Base-by-base conservation (phyloP, 2,888 invertebrate species). In the Tetanocera ferruginea region DNA sequence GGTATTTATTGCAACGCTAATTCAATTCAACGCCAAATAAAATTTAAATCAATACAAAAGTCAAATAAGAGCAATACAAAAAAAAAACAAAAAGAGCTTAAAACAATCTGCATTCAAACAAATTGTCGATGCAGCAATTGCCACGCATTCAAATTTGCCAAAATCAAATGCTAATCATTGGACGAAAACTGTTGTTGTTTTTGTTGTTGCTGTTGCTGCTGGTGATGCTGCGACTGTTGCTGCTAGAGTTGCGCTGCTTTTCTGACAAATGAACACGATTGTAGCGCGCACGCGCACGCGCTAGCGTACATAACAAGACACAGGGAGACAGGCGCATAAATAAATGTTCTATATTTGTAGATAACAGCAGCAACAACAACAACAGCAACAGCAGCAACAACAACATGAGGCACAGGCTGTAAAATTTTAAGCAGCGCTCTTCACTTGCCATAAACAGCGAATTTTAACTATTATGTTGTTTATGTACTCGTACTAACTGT, bases 271-370 rank as follows among this genome's bases (percentile, higher is more conserved):
- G 78, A 52, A 67, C 52, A 64, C 77, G 52, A 62, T 69, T 60
- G 62, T 70, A 60, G 28, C 25, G 70, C 66, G 60, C 62, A 64
- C 34, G 43, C 31, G 76, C 76, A 23, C 14, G 31, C 28, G 62
- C 73, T 34, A 52, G 80, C 81, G 81, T 83, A 80, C 76, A 81
- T 82, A 19, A n/a, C 55, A 19, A 55, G n/a, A 23, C 19, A 28
- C 62, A 62, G 31, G 28, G 23, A 17, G 62, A n/a, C 81, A 83
- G 83, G 80, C 84, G 80, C 85, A 84, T 86, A 85, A 86, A 86
- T 84, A 86, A 85, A 84, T 83, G 84, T 86, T 83, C 85, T 85
- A 86, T 62, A 86, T 86, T 86, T 85, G 84, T 81, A 84, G 85
- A 83, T 85, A 82, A 66, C 76, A 78, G 70, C 25, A 70, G 52